Conservation (phyloP, 2,888 invertebrate species). For the Monochamus alternatus region DNA sequence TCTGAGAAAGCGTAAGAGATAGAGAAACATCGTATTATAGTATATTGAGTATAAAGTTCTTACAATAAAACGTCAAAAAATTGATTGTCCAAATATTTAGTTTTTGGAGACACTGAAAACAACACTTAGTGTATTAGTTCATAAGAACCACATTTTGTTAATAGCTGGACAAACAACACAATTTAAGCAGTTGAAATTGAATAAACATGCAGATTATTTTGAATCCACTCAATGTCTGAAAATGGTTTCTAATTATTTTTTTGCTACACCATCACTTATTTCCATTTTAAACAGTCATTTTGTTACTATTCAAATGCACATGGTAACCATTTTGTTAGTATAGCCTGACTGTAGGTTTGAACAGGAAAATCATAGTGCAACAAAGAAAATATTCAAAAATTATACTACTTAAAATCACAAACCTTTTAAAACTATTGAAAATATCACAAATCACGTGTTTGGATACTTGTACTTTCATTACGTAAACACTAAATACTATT, state of each 20-base stretch:
- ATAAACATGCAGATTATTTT: not conserved
- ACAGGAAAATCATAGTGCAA: too few relatives aligned
- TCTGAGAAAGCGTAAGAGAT: not conserved
- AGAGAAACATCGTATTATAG: constrained; percentile 16
- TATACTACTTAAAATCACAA: constrained; percentile 6
- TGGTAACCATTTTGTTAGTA: too few relatives aligned
- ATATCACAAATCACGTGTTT: constrained; percentile 51
- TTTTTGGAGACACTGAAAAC: not conserved
- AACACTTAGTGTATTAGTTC: not conserved
- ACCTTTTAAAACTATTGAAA: constrained; percentile 40
- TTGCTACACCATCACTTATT: not conserved
- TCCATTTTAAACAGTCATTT: too few relatives aligned
- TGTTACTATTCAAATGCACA: too few relatives aligned
- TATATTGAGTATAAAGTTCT: not conserved
- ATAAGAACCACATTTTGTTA: not conserved
- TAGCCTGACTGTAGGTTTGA: too few relatives aligned
- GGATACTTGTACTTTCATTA: constrained; percentile 36
- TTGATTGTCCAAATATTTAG: constrained; percentile 24
- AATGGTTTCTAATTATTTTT: not conserved
- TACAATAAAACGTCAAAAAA: not conserved
- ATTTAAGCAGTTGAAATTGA: constrained; percentile 11
- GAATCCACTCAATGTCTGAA: constrained; percentile 7
- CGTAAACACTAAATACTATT: constrained; percentile 13
- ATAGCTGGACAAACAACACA: constrained; percentile 33
- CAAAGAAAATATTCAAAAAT: not conserved